phyloP scores from a whole-genome alignment of 2,888 invertebrate species.

The Anoplius nigerrimus region DNA sequence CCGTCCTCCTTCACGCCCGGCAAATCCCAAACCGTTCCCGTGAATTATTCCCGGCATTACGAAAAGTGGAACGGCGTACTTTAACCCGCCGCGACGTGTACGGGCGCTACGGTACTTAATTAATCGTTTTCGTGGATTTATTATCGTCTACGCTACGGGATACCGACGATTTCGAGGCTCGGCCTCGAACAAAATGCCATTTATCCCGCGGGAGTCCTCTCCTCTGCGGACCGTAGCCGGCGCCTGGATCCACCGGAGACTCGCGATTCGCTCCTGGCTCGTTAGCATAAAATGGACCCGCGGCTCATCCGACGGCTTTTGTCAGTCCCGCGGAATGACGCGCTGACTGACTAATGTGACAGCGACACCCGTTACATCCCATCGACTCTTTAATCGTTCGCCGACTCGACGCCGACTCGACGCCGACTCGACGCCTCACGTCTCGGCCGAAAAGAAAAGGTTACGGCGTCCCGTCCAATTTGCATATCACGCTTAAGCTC shows the following conservation, averaged over 20 bases:
- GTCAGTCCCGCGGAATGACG: too few relatives aligned
- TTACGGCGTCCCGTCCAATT: too few relatives aligned
- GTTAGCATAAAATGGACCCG: background rate
- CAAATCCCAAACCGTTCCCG: slow-evolving; percentile 56
- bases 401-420: too few relatives aligned
- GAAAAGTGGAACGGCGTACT: slow-evolving; percentile 57
- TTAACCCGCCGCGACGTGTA: slow-evolving; percentile 45
- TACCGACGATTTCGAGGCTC: slow-evolving; percentile 30
- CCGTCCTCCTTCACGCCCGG: background rate
- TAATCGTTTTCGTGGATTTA: slow-evolving; percentile 42
- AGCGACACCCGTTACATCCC: too few relatives aligned
- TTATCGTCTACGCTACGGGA: slow-evolving; percentile 40
- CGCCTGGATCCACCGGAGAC: background rate
- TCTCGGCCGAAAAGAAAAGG: too few relatives aligned
- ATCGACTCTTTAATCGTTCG: too few relatives aligned
- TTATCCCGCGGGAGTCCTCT: slow-evolving; percentile 31
- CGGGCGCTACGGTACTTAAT: slow-evolving; percentile 28
- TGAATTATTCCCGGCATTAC: slow-evolving; percentile 58
- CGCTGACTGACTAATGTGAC: too few relatives aligned
- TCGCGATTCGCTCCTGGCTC: background rate
- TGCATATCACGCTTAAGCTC: too few relatives aligned
- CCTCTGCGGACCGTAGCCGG: background rate
- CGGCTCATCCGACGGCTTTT: too few relatives aligned
- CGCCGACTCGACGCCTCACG: too few relatives aligned
- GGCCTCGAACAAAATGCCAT: slow-evolving; percentile 39